A percentile compares a stretch with the other conserved stretches of the same genome.
These are phyloP conservation scores for Macrotrachela quadricornifera DNA, from an alignment of 1,140 invertebrate species.

Conservation along the genomic window DNA sequence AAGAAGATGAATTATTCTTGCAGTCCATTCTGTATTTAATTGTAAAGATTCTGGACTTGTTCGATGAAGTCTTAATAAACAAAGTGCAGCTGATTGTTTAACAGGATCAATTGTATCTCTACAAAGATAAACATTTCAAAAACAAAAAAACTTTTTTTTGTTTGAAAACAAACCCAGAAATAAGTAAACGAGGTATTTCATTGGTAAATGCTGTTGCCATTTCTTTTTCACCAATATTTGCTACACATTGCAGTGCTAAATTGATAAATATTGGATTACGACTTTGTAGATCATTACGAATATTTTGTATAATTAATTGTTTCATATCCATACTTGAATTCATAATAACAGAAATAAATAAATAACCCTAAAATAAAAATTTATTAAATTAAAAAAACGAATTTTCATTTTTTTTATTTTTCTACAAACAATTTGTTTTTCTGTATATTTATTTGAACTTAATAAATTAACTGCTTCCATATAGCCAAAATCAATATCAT, in stretches of 20 bases:
- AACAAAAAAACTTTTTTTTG: constrained; percentile 23
- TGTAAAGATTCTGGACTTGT: constrained; percentile 77
- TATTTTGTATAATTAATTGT: constrained; percentile 94
- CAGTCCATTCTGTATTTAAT: constrained; percentile 63
- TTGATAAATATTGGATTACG: constrained; percentile 97
- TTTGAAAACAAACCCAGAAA: constrained; percentile 51
- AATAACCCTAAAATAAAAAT: constrained; percentile 46
- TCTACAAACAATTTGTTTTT: constrained; percentile 92
- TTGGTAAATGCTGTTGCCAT: constrained; percentile 97
- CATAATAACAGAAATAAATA: constrained; percentile 96
- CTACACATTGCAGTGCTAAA: constrained; percentile 95
- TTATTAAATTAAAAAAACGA: constrained; percentile 31
- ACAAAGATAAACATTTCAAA: constrained; percentile 14
- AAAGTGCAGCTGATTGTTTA: constrained; percentile 94
- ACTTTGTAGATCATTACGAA: constrained; percentile 91
- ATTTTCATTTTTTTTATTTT: not conserved
- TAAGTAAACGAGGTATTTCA: constrained; percentile 89
- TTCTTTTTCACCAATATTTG: constrained; percentile 85
- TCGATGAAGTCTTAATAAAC: constrained; percentile 70
- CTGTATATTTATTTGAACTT: constrained; percentile 99
- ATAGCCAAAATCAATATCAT: constrained; percentile 99
- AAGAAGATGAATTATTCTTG: constrained; percentile 85
- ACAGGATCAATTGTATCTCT: constrained; percentile 93
- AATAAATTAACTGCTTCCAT: constrained; percentile 99
- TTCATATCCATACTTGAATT: constrained; percentile 97